Base-by-base conservation (phyloP, 1,140 invertebrate genomes). In the Dendroctonus ponderosae region DNA sequence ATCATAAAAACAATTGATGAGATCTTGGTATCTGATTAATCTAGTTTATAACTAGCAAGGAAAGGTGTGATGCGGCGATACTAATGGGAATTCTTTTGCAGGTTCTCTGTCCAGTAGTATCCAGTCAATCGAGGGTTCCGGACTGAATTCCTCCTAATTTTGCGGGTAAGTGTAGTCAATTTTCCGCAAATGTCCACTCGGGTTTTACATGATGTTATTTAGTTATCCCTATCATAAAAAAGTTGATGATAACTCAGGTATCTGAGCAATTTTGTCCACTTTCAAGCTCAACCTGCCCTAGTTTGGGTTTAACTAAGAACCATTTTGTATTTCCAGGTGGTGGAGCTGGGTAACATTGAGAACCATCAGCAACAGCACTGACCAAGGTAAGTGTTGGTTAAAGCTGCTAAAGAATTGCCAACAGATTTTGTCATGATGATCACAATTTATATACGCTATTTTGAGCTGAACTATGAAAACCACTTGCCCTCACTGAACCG, bases 401-500 rank as follows among this genome's bases (percentile, higher is more conserved):
- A 26, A 26, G 26, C 26, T 26, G 26, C 26, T 26, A 26, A 26
- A 26, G 26, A 26, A 26, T 26, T 2, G 3, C 26, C 6, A 26
- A 26, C 37, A 5, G 26, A 26, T 8, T 37, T 39, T 9, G 11
- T 43, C 5, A 58, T 58, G 56, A 58, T 44, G 42, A 58, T 15
- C n/a, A 54, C 39, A 44, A 58, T 26, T 12, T 42, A 26, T 58
- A 58, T 58, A 58, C 56, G 56, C 56, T 58, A 58, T 58, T 58
- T 58, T 58, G 56, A 58, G 42, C 39, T 44, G 38, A 44, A 44
- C 42, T 15, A 43, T 58, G 56, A 58, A 58, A 58, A n/a, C 56
- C 44, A 58, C 56, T 58, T 58, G 56, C 56, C 56, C 56, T 58
- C 56, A 58, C 56, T 58, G 56, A 58, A 26, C 26, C 26, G 26